Evolutionary conservation across 2,888 invertebrate species (phyloP), one percentile per base, ranked within the genome.

Genomic region (Volucella bombylans): DNA sequence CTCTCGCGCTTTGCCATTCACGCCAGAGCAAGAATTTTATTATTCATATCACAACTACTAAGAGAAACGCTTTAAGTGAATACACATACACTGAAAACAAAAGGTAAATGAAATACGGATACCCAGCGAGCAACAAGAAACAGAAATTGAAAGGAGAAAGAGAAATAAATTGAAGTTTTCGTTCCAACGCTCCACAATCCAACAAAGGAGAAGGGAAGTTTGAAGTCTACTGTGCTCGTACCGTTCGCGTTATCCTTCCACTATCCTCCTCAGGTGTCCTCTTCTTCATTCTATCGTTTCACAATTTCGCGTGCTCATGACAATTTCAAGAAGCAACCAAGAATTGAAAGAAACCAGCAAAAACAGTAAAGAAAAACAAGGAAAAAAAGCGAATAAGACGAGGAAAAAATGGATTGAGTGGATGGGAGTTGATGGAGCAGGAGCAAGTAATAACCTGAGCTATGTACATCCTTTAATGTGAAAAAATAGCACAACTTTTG

Each of bases 21-120:
- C 78, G 62, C 61, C 62, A 59, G 69, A 50, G 49, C 83, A 88
- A 88, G 87, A 88, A 89, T 90, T 31, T 90, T 90, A 90, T 90
- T 90, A 90, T 90, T 90, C 90, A 90, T 90, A 90, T 90, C 89
- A 88, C 89, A 89, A 88, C 88, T 54, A 81, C 57, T 82, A 69
- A 73, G 68, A 64, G 31, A 78, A 69, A 69, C 64, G 54, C 54
- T 79, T 74, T 69, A 79, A 74, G 74, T 82, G 73, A 79, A 79
- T 67, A 61, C 15, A 62, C 43, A 62, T 43, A 45, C 23, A 43
- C 4, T 45, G 52, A 49, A 39, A 45, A 50, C 12, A 10, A 52
- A 6, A 50, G 41, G 50, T 49, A 38, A 11, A 59, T 8, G 9
- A 74, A 50, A 59, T 4, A 55, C 31, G 31, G 31, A 52, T 38